phyloP scores from a whole-genome alignment of 2,888 invertebrate species.

The Fragum sueziense region DNA sequence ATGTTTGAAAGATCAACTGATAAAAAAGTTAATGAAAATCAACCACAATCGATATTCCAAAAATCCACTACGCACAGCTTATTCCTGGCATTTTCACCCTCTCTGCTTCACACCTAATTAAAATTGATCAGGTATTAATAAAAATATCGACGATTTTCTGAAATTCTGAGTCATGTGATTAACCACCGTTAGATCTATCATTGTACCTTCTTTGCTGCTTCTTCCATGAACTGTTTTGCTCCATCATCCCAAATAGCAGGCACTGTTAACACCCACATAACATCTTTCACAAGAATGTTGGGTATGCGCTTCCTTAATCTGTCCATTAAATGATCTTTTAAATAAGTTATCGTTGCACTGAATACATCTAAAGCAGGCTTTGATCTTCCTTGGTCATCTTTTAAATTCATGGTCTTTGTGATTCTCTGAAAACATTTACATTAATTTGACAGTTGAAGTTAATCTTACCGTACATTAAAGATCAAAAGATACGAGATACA shows the following conservation, averaged over 20 bases:
- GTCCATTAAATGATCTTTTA: conserved; percentile 43
- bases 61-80: too few relatives aligned
- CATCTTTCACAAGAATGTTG: conserved; percentile 27
- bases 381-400: conserved; percentile 46
- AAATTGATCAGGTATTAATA: too few relatives aligned
- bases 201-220: conserved; percentile 35
- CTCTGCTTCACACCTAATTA: too few relatives aligned
- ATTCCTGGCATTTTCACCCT: too few relatives aligned
- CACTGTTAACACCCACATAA: conserved; percentile 50
- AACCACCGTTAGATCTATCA: not conserved
- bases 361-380: conserved; percentile 56
- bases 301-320: conserved; percentile 20
- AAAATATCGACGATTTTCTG: not conserved
- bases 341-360: conserved; percentile 41
- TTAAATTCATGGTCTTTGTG: conserved; percentile 28
- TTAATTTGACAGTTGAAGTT: too few relatives aligned
- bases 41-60: not conserved
- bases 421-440: conserved; percentile 35
- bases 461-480: too few relatives aligned
- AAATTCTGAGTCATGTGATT: too few relatives aligned
- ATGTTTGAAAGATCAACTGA: too few relatives aligned
- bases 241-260: conserved; percentile 34
- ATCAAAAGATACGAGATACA: too few relatives aligned
- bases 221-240: conserved; percentile 24
- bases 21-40: not conserved